Evolutionary conservation across 2,797 vertebrate genomes (phyloP).

Genomic region (Ceryle rudis): DNA sequence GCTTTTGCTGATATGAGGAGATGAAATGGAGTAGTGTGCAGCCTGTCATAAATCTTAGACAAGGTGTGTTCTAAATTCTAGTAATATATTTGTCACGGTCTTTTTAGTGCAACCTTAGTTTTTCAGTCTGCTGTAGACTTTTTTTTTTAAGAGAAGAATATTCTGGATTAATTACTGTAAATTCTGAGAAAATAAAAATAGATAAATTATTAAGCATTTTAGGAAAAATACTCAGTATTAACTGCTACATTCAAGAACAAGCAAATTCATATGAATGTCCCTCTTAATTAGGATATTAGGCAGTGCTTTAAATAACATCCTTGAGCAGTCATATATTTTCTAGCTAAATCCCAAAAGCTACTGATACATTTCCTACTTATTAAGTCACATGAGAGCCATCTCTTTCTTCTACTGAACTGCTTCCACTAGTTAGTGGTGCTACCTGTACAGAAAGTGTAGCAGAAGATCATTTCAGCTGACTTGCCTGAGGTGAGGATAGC

Average conservation of each 20-base stretch:
- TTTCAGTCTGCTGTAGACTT: not conserved
- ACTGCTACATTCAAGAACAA: constrained; percentile 62
- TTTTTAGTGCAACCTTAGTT: not conserved
- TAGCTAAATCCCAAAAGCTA: constrained; percentile 62
- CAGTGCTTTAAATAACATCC: constrained; percentile 66
- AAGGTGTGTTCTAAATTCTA: not conserved
- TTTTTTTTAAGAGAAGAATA: not conserved
- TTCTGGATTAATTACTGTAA: constrained; percentile 12
- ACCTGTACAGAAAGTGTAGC: not conserved
- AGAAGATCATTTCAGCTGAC: not conserved
- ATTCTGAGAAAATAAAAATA: not conserved
- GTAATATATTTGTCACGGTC: not conserved
- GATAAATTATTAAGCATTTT: not conserved
- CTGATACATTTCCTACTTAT: constrained; percentile 55
- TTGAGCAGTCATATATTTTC: constrained; percentile 55
- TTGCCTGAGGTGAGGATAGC: not conserved
- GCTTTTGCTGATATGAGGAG: not conserved
- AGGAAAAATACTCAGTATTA: constrained; percentile 18
- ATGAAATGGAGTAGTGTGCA: not conserved
- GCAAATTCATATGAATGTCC: constrained; percentile 67
- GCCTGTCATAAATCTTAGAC: not conserved
- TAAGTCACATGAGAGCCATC: constrained; percentile 28
- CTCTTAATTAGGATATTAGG: constrained; percentile 73
- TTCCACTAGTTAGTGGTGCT: constrained; percentile 3
- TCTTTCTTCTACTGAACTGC: constrained; percentile 37